A percentile compares a stretch with the other conserved stretches of the same genome.
These are phyloP conservation scores for Solenopsis invicta DNA, from an alignment of 1,140 invertebrate genomes.

Conservation along the genomic window DNA sequence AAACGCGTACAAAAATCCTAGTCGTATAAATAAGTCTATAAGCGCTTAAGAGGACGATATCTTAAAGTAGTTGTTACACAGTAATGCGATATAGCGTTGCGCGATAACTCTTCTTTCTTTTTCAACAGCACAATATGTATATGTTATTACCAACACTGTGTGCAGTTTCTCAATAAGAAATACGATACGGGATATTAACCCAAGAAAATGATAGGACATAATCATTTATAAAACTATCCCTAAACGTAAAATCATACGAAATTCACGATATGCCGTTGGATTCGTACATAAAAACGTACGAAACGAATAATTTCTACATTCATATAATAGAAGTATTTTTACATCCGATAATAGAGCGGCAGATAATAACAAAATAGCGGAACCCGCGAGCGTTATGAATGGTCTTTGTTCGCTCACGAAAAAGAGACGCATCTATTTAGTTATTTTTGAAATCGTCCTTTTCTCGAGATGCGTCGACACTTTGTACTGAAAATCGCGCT, in stretches of 20 bases:
- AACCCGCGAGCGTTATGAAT: slow-evolving; percentile 13
- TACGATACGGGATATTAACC: slow-evolving; percentile 26
- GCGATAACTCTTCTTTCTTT: slow-evolving; percentile 54
- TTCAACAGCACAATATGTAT: slow-evolving; percentile 49
- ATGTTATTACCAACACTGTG: slow-evolving; percentile 57
- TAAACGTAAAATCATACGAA: slow-evolving; percentile 25
- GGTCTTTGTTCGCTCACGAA: background rate
- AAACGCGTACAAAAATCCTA: slow-evolving; percentile 72
- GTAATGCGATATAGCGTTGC: slow-evolving; percentile 64
- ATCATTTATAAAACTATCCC: slow-evolving; percentile 18
- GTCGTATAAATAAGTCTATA: slow-evolving; percentile 71
- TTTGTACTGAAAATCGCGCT: slow-evolving; percentile 4
- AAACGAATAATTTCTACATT: slow-evolving; percentile 37
- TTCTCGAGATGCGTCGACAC: background rate
- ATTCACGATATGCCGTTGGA: slow-evolving; percentile 17
- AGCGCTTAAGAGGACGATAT: slow-evolving; percentile 70
- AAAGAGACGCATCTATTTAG: slow-evolving; percentile 23
- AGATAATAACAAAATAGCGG: slow-evolving; percentile 45
- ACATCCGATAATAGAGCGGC: slow-evolving; percentile 42
- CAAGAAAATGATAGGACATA: slow-evolving; percentile 36
- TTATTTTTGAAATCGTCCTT: background rate
- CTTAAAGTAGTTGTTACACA: slow-evolving; percentile 64
- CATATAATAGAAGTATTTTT: slow-evolving; percentile 22
- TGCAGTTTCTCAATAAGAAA: slow-evolving; percentile 46
- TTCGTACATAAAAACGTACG: background rate